Base-by-base conservation (phyloP, 2,888 invertebrate genomes). In the Ichneumoninae sp. region DNA sequence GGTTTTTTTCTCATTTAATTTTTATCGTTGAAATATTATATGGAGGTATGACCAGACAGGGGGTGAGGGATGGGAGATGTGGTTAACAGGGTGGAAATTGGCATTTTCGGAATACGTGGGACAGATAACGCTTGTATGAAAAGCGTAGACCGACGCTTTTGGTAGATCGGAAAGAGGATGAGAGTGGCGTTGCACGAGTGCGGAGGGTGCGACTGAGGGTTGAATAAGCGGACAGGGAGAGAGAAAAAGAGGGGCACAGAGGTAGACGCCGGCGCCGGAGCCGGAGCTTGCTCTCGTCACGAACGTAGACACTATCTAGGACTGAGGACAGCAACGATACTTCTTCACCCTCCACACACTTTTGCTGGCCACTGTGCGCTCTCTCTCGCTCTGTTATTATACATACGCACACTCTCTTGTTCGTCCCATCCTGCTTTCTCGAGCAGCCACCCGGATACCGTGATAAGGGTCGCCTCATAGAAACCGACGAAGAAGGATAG, bases 401-500 rank as follows among this genome's bases (percentile, higher is more conserved):
- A 75, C 74, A 60, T 73, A 66, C 30, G 44, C 30, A 52, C 70
- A 57, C 52, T 70, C 47, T 70, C 47, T 50, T 26, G 63, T 66
- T 60, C 71, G 52, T 73, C 66, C 47, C 33, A 60, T 63, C 30
- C 44, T 65, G 50, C 66, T 36, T 40, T 57, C 73, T 66, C 63
- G 87, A 87, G 89, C 89, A 91, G 90, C 90, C 91, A 90, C 90
- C 89, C 91, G 87, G 87, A 88, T 86, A 85, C 86, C 80, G 86
- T 90, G 92, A 91, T 92, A 91, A 91, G 91, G 83, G 88, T 57
- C 57, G 57, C 13, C 57, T 13, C 57, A 10, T 26, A 13, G 57
- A 57, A 57, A 57, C 1, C 57, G 3, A 57, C 22, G 26, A 22
- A 10, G 13, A 13, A 22, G 13, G 8, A 57, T 5, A 13, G 13